Evolutionary conservation across 2,888 invertebrate species (phyloP).

Genomic region (Blera fallax): DNA sequence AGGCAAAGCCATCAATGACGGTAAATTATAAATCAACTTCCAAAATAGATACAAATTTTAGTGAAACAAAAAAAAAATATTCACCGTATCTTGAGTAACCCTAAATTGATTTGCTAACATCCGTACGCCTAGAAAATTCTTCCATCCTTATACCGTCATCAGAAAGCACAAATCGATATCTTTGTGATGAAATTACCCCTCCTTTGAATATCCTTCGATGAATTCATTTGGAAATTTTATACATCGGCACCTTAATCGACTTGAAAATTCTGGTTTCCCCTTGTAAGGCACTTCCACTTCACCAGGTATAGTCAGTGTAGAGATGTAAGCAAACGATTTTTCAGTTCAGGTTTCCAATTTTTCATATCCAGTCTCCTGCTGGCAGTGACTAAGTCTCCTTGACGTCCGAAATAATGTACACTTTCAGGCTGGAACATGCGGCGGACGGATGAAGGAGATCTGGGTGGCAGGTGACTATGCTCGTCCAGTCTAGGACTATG

Average conservation of each 20-base stretch:
- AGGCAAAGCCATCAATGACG: background rate
- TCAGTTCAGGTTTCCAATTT: conserved; percentile 58
- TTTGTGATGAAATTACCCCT: conserved; percentile 56
- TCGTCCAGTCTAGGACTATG: conserved; percentile 45
- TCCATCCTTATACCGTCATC: conserved; percentile 8
- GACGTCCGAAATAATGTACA: conserved; percentile 51
- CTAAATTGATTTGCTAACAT: conserved; percentile 45
- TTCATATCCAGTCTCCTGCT: conserved; percentile 49
- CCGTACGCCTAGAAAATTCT: conserved; percentile 9
- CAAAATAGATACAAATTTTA: background rate
- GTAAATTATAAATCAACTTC: background rate
- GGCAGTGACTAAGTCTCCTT: conserved; percentile 37
- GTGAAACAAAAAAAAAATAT: background rate
- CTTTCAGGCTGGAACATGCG: conserved; percentile 39
- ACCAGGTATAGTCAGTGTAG: background rate
- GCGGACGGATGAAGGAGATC: background rate
- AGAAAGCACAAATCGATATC: conserved; percentile 34
- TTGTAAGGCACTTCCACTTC: background rate
- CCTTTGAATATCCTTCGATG: conserved; percentile 32
- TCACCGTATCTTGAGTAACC: background rate
- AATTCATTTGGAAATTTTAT: conserved; percentile 64
- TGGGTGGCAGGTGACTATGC: background rate
- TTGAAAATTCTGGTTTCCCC: conserved; percentile 34
- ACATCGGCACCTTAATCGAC: conserved; percentile 65
- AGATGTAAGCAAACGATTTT: conserved; percentile 34